Evolutionary conservation across 2,113 vertebrate species (phyloP).

Genomic region (Cyanistes caeruleus): DNA sequence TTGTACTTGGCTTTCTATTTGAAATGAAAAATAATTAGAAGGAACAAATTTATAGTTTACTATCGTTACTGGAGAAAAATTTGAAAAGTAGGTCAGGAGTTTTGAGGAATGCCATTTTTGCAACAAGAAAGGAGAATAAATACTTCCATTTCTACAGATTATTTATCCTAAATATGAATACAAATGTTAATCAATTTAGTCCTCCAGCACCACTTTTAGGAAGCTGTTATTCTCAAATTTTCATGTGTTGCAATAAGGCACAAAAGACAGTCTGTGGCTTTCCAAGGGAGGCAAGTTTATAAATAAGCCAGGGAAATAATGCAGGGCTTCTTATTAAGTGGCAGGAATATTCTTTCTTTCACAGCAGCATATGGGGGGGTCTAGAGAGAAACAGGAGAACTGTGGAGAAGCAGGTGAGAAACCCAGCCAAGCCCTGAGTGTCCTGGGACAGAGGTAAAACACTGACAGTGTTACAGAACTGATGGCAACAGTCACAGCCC

Average conservation of each 20-base stretch:
- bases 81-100: conserved; percentile 3
- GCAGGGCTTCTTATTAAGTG: background rate
- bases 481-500: background rate
- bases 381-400: background rate
- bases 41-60: background rate
- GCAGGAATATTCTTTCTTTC: background rate
- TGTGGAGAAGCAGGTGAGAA: background rate
- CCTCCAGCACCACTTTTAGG: background rate
- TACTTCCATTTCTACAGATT: background rate
- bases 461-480: background rate
- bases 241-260: background rate
- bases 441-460: background rate
- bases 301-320: background rate
- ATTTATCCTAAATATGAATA: background rate
- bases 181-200: background rate
- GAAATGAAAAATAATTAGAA: background rate
- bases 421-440: background rate
- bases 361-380: background rate
- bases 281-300: background rate
- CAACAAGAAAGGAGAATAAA: background rate
- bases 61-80: background rate
- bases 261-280: background rate
- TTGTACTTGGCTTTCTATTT: background rate
- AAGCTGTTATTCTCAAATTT: background rate
- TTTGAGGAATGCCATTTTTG: background rate